phyloP scores from a whole-genome alignment of 1,140 invertebrate species.

The Sarcophaga peregrina region DNA sequence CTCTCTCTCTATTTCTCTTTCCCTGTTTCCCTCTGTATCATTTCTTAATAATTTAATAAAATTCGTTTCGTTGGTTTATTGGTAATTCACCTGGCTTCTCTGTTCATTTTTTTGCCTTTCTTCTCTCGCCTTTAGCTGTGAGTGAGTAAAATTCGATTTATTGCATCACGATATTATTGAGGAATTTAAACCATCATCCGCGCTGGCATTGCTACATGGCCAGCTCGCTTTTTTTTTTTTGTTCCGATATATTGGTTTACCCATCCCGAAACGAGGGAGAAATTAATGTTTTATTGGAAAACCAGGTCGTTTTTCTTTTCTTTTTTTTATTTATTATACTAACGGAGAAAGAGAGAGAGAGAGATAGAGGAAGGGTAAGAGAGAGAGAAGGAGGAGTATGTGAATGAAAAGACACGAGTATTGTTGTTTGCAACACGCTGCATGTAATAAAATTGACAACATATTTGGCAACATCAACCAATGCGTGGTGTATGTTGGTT shows the following conservation, averaged over 20 bases:
- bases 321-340: neutral
- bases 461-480: neutral
- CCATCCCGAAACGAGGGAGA: neutral
- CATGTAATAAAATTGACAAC: neutral
- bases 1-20: too few species aligned
- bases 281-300: conserved; percentile 1
- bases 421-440: neutral
- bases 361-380: too few species aligned
- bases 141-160: neutral
- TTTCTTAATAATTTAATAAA: too few species aligned
- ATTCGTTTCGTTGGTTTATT: too few species aligned
- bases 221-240: neutral
- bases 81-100: too few species aligned
- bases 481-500: neutral
- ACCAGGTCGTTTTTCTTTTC: neutral
- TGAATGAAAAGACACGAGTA: neutral
- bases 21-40: too few species aligned
- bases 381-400: too few species aligned
- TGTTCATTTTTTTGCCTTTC: neutral
- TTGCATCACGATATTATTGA: neutral
- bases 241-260: neutral
- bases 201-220: neutral
- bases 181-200: neutral
- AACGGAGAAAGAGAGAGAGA: too few species aligned
- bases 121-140: neutral